Evolutionary conservation across 2,888 invertebrate species (phyloP).

Genomic region (Rapana venosa): DNA sequence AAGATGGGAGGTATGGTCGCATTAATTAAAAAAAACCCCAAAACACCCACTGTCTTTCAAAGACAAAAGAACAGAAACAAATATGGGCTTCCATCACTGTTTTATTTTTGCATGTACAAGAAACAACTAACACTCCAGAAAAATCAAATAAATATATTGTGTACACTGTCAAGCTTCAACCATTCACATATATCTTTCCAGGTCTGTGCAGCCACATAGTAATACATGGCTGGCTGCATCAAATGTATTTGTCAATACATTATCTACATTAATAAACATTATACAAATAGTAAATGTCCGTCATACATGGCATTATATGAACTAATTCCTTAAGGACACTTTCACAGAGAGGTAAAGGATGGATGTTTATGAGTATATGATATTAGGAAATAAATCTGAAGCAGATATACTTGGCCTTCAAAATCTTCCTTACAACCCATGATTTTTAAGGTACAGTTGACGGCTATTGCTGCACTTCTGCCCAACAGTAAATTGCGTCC

Average conservation of each 20-base stretch:
- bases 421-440: no score
- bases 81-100: neutral
- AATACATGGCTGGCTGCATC: neutral
- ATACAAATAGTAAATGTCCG: neutral
- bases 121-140: slow-evolving; percentile 28
- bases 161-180: slow-evolving; percentile 3
- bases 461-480: no score
- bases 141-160: neutral
- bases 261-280: slow-evolving; percentile 1
- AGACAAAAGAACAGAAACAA: neutral
- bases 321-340: neutral
- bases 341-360: neutral
- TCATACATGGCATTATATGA: neutral
- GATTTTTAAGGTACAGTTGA: no score
- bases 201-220: neutral
- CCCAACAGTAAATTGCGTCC: no score
- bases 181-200: neutral
- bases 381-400: no score
- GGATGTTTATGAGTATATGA: neutral
- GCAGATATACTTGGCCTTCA: no score
- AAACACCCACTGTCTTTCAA: neutral
- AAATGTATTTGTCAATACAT: neutral
- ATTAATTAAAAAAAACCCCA: neutral
- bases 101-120: slow-evolving; percentile 26
- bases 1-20: no score